Percentiles rank a stretch among this genome's conserved stretches.
Evolutionary conservation across 2,113 vertebrate genomes (phyloP).

Genomic region (Merops nubicus): DNA sequence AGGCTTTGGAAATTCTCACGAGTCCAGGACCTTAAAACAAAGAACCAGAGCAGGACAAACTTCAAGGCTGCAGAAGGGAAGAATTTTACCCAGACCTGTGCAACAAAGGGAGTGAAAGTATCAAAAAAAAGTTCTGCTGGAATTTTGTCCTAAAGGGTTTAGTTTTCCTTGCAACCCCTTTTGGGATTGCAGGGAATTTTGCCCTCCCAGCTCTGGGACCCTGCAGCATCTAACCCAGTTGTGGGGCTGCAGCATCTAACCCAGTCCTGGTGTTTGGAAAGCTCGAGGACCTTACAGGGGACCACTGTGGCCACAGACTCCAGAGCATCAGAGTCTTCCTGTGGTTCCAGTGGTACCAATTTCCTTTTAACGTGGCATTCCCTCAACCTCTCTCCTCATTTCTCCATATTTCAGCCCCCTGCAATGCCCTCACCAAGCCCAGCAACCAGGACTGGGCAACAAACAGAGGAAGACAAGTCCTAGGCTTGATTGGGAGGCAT

Average conservation of each 20-base stretch:
- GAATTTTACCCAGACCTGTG: neutral
- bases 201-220: neutral
- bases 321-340: fast-evolving
- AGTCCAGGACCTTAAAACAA: neutral
- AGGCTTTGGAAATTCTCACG: neutral
- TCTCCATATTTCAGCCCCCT: neutral
- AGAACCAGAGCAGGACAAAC: neutral
- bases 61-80: neutral
- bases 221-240: fast-evolving
- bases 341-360: neutral
- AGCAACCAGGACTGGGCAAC: neutral
- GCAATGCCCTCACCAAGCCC: fast-evolving
- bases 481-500: neutral
- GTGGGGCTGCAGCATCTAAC: neutral
- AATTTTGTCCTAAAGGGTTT: neutral
- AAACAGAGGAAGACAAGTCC: fast-evolving
- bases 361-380: fast-evolving
- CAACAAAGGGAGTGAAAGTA: neutral
- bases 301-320: fast-evolving
- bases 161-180: neutral
- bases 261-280: neutral
- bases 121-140: neutral
- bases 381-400: neutral
- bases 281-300: neutral
- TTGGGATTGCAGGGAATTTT: too few relatives aligned